Evolutionary conservation across 2,797 vertebrate species (phyloP), one percentile per base, ranked within the genome.

Genomic region (Sphenodon punctatus): DNA sequence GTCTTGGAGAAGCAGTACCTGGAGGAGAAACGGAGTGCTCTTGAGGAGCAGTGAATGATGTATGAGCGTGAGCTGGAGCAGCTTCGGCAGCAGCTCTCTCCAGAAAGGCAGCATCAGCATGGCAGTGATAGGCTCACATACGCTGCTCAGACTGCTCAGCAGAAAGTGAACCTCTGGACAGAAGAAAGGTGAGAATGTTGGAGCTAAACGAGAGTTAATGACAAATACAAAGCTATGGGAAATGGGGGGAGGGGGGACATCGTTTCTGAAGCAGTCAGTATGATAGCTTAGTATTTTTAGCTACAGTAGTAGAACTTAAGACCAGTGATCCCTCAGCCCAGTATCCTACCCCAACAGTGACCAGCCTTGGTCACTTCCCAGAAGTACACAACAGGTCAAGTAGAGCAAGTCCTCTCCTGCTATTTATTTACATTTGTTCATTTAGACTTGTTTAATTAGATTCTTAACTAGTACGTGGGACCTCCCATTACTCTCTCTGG

Each of bases 1-100:
- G 97, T 98, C 22, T 90, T 99, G 92, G 99, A 99, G 95, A 99
- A 98, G 60, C 98, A 99, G 86, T 99, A 99, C 91, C 85, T 99
- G 88, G 98, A 99, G 88, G 99, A 99, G 93, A 99, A 99, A 93
- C 95, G 95, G 36, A 97, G 95, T 0, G 99, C 99, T 17, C 96
- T 99, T 49, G 98, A 99, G 92, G 98, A 99, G 88, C 99, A 99
- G 95, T 95, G 97, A 34, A 88, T 98, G 85, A 98, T 98, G 97
- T 99, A 99, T 0, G 99, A 99, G 85, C 96, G 98, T 0, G 99
- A 99, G 93, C 90, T 99, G 61, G 97, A 99, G 90, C 97, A 97
- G 3, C 96, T 99, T 59, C 96, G 99, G 42, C 98, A 98, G 90
- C 98, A 98, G 91, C 97, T 99, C 43, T 98, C 98, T 4, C 98